A percentile compares a stretch with the other conserved stretches of the same genome.
phyloP scores from a whole-genome alignment of 2,113 vertebrate species.

The Suricata suricatta region DNA sequence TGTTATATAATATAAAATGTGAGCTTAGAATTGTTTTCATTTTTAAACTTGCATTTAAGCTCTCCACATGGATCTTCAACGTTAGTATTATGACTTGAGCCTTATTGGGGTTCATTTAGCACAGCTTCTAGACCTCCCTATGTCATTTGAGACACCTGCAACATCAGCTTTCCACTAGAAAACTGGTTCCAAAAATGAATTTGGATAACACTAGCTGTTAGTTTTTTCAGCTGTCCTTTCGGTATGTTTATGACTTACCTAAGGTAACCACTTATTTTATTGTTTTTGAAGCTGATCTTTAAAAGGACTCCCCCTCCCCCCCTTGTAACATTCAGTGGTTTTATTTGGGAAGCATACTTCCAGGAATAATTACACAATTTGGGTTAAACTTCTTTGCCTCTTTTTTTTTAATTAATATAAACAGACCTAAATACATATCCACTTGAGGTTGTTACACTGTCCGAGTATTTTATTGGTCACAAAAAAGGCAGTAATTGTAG shows the following conservation, averaged over 20 bases:
- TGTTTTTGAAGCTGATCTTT: background rate
- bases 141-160: background rate
- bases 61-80: background rate
- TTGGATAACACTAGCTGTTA: background rate
- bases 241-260: background rate
- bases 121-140: background rate
- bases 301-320: background rate
- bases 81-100: background rate
- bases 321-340: background rate
- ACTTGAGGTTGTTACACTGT: background rate
- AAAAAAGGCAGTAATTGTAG: background rate
- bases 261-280: background rate
- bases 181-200: background rate
- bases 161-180: background rate
- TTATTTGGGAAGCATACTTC: background rate
- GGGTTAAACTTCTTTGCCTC: background rate
- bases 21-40: background rate
- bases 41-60: background rate
- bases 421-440: background rate
- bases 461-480: background rate
- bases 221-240: background rate
- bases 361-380: background rate
- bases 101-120: background rate
- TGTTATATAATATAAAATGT: background rate
- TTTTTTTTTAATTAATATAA: background rate